These are phyloP conservation scores for Plusia festucae DNA, from an alignment of 2,888 invertebrate species.

Conservation along the genomic window DNA sequence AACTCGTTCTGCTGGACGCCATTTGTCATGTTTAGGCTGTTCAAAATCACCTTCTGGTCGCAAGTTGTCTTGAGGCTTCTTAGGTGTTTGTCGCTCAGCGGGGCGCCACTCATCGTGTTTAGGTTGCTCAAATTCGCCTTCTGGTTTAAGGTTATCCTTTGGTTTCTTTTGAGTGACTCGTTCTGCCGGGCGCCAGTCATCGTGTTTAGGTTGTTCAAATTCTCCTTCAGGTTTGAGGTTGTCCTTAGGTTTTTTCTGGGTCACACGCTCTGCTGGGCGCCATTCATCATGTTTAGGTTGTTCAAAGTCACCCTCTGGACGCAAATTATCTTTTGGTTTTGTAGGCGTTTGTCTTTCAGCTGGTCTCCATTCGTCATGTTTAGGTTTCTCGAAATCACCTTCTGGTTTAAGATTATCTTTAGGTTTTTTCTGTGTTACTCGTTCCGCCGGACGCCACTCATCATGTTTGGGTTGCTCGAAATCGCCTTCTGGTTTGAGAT, in stretches of 20 bases:
- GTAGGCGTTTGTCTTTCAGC: constrained; percentile 78
- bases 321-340: constrained; percentile 85
- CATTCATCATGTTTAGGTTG: constrained; percentile 76
- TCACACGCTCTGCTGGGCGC: constrained; percentile 84
- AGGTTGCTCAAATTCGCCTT: constrained; percentile 86
- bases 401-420: constrained; percentile 88
- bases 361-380: constrained; percentile 80
- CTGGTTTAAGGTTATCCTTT: constrained; percentile 87
- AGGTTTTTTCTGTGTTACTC: constrained; percentile 79
- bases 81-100: constrained; percentile 82
- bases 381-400: constrained; percentile 88
- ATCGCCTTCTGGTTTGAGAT: constrained; percentile 48
- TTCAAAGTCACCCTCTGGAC: constrained; percentile 89
- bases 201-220: constrained; percentile 65
- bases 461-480: constrained; percentile 77
- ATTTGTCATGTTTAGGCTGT: constrained; percentile 59
- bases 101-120: constrained; percentile 73
- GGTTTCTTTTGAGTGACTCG: constrained; percentile 63
- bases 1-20: constrained; percentile 87
- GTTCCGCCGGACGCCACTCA: constrained; percentile 83
- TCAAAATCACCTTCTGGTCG: constrained; percentile 87
- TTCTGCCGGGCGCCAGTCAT: constrained; percentile 67
- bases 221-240: constrained; percentile 72
- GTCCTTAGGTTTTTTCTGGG: constrained; percentile 76
- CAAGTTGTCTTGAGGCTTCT: constrained; percentile 89